Evolutionary conservation across 2,797 vertebrate genomes (phyloP), one percentile per base, ranked within the genome.

Genomic region (Remorina albescens): DNA sequence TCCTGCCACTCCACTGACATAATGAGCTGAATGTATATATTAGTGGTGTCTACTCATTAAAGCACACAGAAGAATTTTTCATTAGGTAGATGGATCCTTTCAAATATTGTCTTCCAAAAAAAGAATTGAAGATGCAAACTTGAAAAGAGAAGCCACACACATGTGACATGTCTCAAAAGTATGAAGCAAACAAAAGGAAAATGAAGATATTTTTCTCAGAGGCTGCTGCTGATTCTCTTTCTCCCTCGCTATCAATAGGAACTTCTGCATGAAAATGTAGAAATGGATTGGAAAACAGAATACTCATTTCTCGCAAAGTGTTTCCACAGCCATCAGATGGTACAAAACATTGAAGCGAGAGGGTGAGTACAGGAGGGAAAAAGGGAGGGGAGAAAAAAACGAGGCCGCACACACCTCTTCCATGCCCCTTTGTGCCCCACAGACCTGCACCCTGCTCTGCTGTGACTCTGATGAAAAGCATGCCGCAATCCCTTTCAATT

Each of bases 401-500:
- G 49, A 80, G 64, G 76, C 66, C 42, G 66, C 50, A 44, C 62
- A 79, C 59, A 75, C 51, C 71, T 76, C 63, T 71, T 66, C 73
- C 50, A 21, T 80, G 87, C 75, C 83, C 81, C 71, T 62, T 58
- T 42, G 75, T 80, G 71, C 83, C 88, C 77, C 70, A 54, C 75
- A 79, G 83, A 80, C 77, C 78, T 78, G 81, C 75, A 67, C 80
- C 82, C 87, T 84, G 80, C 85, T 89, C 85, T 79, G 76, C 81
- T 71, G 59, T 84, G 83, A 86, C 87, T 92, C 91, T 94, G 93
- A 95, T 95, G 93, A 94, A 94, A 94, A 95, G 91, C 90, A 93
- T 93, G 91, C 91, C 76, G 55, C 91, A 89, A 92, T 94, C 91
- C 89, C 92, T 94, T 94, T 95, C 93, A 94, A 94, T 94, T 95